phyloP scores from a whole-genome alignment of 2,113 vertebrate species.

The Bos javanicus region DNA sequence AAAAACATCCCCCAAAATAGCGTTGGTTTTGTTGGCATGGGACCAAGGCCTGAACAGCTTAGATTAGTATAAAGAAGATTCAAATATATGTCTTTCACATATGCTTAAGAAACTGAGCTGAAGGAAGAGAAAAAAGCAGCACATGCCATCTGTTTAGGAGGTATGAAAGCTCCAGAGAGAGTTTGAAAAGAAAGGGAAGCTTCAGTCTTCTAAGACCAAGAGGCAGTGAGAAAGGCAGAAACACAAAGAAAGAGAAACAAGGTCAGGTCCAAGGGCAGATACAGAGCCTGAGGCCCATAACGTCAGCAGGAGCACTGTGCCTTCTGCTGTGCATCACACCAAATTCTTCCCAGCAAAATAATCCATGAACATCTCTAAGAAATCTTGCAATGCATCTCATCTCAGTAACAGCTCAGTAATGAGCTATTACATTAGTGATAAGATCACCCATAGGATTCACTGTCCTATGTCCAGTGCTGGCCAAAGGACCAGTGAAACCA shows the following conservation, averaged over 20 bases:
- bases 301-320: neutral
- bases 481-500: neutral
- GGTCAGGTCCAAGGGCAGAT: neutral
- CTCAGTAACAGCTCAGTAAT: neutral
- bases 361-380: neutral
- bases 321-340: neutral
- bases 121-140: slow-evolving; percentile 48
- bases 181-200: neutral
- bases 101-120: slow-evolving; percentile 44
- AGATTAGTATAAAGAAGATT: slow-evolving; percentile 54
- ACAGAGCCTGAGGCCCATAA: neutral
- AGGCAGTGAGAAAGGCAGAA: neutral
- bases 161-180: neutral
- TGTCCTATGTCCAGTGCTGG: neutral
- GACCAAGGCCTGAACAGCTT: slow-evolving; percentile 32
- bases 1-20: slow-evolving; percentile 70
- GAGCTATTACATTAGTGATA: neutral
- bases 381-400: neutral
- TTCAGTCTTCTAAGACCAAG: neutral
- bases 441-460: neutral
- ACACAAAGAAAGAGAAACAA: neutral
- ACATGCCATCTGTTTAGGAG: neutral
- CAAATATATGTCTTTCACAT: slow-evolving; percentile 40
- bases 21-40: neutral
- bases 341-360: neutral